Evolutionary conservation across 2,888 invertebrate genomes (phyloP).

Genomic region (Yponomeuta sedellus): DNA sequence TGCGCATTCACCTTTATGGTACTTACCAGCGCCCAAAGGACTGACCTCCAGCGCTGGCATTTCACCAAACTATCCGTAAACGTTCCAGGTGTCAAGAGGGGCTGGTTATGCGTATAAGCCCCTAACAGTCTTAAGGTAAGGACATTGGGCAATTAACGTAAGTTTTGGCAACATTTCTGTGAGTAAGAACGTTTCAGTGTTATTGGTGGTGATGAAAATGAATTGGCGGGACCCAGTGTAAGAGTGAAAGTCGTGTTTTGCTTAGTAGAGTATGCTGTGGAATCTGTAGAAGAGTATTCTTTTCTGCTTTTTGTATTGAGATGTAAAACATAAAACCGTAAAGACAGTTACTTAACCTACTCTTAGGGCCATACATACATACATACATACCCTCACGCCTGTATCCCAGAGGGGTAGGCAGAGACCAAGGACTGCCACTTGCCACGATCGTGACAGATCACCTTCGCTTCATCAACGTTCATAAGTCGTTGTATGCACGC

Average conservation of each 20-base stretch:
- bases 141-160: slow-evolving; percentile 37
- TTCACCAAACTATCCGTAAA: too few species aligned
- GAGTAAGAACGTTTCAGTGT: slow-evolving; percentile 29
- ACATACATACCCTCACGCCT: too few species aligned
- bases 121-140: slow-evolving; percentile 25
- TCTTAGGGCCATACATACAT: too few species aligned
- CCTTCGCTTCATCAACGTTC: too few species aligned
- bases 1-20: slow-evolving; percentile 14
- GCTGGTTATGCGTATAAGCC: slow-evolving; percentile 6
- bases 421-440: too few species aligned
- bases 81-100: background rate
- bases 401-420: too few species aligned
- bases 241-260: background rate
- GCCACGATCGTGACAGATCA: too few species aligned
- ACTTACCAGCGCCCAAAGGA: background rate
- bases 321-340: too few species aligned
- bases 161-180: slow-evolving; percentile 31
- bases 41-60: background rate
- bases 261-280: background rate
- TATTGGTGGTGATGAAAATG: slow-evolving; percentile 8
- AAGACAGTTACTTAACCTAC: too few species aligned
- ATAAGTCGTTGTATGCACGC: too few species aligned
- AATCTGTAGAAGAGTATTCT: too few species aligned
- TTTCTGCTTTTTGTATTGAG: too few species aligned
- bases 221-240: background rate